Conservation (phyloP, 2,113 vertebrate genomes). For the Coryphaenoides rupestris region DNA sequence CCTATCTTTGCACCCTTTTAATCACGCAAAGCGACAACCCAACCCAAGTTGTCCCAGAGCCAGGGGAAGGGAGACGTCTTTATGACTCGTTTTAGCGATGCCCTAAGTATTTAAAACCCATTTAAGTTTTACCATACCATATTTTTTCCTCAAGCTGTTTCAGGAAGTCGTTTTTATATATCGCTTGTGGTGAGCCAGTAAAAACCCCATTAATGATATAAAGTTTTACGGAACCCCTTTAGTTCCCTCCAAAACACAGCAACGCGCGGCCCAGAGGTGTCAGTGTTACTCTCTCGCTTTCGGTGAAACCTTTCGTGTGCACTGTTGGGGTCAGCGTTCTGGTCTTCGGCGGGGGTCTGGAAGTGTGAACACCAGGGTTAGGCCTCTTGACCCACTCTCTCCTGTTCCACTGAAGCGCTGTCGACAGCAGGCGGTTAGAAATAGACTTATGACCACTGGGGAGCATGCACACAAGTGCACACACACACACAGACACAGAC, state of each 20-base stretch:
- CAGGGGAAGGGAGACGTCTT: conserved; percentile 24
- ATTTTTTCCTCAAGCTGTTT: conserved; percentile 35
- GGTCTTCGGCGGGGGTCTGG: conserved; percentile 42
- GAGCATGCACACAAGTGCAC: conserved; percentile 13
- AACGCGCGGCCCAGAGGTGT: too few species aligned
- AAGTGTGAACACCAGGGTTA: conserved; percentile 40
- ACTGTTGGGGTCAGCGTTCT: conserved; percentile 7
- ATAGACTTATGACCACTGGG: conserved; percentile 22
- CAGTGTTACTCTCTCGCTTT: too few species aligned
- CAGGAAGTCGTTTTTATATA: not conserved
- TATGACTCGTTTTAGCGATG: conserved; percentile 17
- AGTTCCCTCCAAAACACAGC: too few species aligned
- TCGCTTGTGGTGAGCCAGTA: too few species aligned
- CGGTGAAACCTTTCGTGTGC: too few species aligned
- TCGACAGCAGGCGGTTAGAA: conserved; percentile 42
- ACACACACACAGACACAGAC: too few species aligned
- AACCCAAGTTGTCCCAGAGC: conserved; percentile 20
- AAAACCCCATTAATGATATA: too few species aligned
- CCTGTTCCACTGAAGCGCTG: conserved; percentile 21
- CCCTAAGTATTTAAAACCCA: conserved; percentile 14
- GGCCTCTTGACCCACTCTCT: conserved; percentile 38
- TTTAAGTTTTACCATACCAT: conserved; percentile 27
- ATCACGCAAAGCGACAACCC: conserved; percentile 44
- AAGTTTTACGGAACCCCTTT: too few species aligned
- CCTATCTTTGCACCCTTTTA: conserved; percentile 28